phyloP scores from a whole-genome alignment of 2,888 invertebrate species.

The Mythimna pallens region DNA sequence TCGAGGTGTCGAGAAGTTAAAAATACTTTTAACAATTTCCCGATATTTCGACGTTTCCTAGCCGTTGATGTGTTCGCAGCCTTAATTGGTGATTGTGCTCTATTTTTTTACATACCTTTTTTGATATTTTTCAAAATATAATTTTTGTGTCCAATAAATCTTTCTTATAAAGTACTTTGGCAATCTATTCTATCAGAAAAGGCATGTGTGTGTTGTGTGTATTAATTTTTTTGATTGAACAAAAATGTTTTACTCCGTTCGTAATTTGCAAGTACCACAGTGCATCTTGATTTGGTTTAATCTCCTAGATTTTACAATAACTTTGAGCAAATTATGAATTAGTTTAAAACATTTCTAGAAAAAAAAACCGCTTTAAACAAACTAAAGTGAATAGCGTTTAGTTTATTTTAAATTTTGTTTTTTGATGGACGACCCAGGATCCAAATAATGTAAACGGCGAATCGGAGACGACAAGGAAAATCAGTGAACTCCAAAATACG shows the following conservation, averaged over 20 bases:
- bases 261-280: slow-evolving; percentile 9
- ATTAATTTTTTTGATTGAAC: slow-evolving; percentile 30
- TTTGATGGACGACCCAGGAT: slow-evolving; percentile 84
- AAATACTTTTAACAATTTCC: slow-evolving; percentile 27
- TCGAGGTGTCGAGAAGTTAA: slow-evolving; percentile 27
- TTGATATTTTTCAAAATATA: slow-evolving; percentile 41
- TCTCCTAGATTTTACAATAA: too few relatives aligned
- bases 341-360: slow-evolving; percentile 48
- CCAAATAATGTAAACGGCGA: slow-evolving; percentile 87
- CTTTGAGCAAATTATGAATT: slow-evolving; percentile 33
- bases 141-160: background rate
- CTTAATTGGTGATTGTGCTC: slow-evolving; percentile 81
- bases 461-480: slow-evolving; percentile 87
- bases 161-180: background rate
- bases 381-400: slow-evolving; percentile 62
- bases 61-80: slow-evolving; percentile 67
- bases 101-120: slow-evolving; percentile 61
- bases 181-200: slow-evolving; percentile 25
- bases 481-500: slow-evolving; percentile 95
- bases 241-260: slow-evolving; percentile 52
- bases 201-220: slow-evolving; percentile 54
- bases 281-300: background rate
- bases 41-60: slow-evolving; percentile 13
- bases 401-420: slow-evolving; percentile 72
- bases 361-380: slow-evolving; percentile 40